phyloP scores from a whole-genome alignment of 2,797 vertebrate species.

The Pseudomugil tenellus region DNA sequence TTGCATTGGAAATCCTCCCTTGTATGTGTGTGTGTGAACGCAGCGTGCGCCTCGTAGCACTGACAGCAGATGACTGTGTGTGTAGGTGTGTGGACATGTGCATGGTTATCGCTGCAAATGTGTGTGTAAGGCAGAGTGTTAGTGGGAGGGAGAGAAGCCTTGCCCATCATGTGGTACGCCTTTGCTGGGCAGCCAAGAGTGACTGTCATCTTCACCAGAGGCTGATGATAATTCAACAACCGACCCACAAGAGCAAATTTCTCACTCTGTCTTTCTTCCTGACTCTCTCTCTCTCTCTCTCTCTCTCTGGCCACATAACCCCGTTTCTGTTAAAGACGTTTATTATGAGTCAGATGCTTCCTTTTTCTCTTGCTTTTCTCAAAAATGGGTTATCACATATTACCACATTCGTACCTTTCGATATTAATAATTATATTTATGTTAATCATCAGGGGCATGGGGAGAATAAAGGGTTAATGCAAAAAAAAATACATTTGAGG shows the following conservation, averaged over 20 bases:
- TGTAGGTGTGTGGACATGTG: conserved; percentile 62
- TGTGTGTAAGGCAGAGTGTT: conserved; percentile 40
- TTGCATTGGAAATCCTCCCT: conserved; percentile 69
- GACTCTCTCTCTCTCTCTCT: background rate
- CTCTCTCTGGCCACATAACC: conserved; percentile 18
- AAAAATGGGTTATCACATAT: conserved; percentile 17
- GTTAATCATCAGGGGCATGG: conserved; percentile 13
- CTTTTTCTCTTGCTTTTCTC: conserved; percentile 21
- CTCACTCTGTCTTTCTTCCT: conserved; percentile 25
- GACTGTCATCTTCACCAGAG: conserved; percentile 57
- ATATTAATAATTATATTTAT: conserved; percentile 22
- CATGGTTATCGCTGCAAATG: conserved; percentile 37
- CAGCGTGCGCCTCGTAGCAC: conserved; percentile 58
- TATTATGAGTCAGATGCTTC: conserved; percentile 39
- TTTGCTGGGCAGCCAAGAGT: conserved; percentile 66
- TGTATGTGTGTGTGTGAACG: conserved; percentile 44
- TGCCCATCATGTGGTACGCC: conserved; percentile 77
- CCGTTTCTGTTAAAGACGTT: conserved; percentile 2
- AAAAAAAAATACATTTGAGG: conserved; percentile 23
- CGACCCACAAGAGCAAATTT: conserved; percentile 39
- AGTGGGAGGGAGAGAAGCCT: conserved; percentile 75
- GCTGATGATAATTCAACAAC: conserved; percentile 45
- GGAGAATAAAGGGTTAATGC: background rate
- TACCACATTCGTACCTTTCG: conserved; percentile 7
- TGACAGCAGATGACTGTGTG: conserved; percentile 64